phyloP scores from a whole-genome alignment of 2,888 invertebrate species.

The Drosophila incognita region DNA sequence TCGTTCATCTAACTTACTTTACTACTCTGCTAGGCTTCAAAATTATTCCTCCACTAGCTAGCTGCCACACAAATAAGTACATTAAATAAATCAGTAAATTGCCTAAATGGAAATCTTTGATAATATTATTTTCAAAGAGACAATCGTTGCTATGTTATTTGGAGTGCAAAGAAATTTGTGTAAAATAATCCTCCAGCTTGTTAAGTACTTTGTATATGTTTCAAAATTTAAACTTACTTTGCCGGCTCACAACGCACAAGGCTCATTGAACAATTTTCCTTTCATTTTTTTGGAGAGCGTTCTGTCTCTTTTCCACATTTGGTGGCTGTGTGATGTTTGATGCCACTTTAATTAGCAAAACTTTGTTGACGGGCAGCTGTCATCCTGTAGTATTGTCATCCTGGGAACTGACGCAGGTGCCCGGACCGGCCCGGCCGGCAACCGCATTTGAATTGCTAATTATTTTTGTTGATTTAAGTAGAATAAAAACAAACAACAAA shows the following conservation, averaged over 20 bases:
- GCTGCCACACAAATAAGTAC: background rate
- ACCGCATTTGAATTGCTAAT: conserved; percentile 73
- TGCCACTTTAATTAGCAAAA: conserved; percentile 72
- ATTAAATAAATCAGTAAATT: background rate
- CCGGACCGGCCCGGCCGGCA: background rate
- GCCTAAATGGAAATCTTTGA: background rate
- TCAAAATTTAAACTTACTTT: background rate
- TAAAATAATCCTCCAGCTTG: background rate
- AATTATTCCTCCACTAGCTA: background rate
- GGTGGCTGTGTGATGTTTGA: conserved; percentile 33
- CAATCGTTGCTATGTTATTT: background rate
- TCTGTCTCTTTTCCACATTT: conserved; percentile 19
- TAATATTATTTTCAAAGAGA: background rate
- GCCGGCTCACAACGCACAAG: conserved; percentile 1
- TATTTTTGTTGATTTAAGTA: conserved; percentile 60
- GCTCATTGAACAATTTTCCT: conserved; percentile 36
- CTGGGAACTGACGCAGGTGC: conserved; percentile 64
- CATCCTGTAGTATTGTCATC: conserved; percentile 30
- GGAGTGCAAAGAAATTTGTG: background rate
- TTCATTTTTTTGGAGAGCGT: conserved; percentile 17
- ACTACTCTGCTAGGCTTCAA: background rate
- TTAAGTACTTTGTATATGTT: background rate
- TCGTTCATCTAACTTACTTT: background rate
- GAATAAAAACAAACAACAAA: conserved; percentile 9
- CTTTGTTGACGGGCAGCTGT: conserved; percentile 59